Conservation (phyloP, 2,888 invertebrate genomes). For the Cheilosia soror region DNA sequence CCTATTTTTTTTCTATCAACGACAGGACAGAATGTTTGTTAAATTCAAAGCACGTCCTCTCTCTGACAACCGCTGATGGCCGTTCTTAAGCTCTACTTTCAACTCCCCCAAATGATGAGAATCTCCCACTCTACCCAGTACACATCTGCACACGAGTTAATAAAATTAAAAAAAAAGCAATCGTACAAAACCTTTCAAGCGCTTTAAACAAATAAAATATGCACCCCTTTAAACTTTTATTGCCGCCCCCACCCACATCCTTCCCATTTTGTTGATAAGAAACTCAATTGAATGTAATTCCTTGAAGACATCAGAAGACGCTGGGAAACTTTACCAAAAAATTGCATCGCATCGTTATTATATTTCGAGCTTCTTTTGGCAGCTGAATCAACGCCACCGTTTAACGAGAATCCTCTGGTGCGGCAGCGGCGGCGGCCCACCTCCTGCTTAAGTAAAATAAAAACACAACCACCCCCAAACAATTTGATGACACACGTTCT, state of each 20-base stretch:
- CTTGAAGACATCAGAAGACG: conserved; percentile 18
- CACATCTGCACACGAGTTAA: conserved; percentile 58
- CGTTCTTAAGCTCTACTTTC: too few relatives aligned
- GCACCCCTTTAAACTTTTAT: conserved; percentile 66
- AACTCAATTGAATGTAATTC: conserved; percentile 59
- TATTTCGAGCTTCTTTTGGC: conserved; percentile 33
- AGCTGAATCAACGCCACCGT: conserved; percentile 58
- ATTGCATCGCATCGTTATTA: conserved; percentile 53
- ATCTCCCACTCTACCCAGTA: too few relatives aligned
- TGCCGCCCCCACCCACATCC: neutral
- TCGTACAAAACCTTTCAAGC: conserved; percentile 32
- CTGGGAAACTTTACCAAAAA: conserved; percentile 16
- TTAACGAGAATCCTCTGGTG: conserved; percentile 39
- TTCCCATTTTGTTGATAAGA: conserved; percentile 44
- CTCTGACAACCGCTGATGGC: too few relatives aligned
- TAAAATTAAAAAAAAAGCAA: conserved; percentile 52
- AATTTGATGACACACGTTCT: conserved; percentile 75
- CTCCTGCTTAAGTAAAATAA: neutral
- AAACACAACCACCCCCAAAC: conserved; percentile 41
- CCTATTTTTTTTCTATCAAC: too few relatives aligned
- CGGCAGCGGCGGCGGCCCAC: neutral
- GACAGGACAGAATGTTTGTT: too few relatives aligned
- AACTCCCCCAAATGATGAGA: too few relatives aligned
- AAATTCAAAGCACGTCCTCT: too few relatives aligned
- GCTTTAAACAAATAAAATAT: conserved; percentile 60